Conservation (phyloP, 2,113 vertebrate genomes). For the Anhinga rufa region DNA sequence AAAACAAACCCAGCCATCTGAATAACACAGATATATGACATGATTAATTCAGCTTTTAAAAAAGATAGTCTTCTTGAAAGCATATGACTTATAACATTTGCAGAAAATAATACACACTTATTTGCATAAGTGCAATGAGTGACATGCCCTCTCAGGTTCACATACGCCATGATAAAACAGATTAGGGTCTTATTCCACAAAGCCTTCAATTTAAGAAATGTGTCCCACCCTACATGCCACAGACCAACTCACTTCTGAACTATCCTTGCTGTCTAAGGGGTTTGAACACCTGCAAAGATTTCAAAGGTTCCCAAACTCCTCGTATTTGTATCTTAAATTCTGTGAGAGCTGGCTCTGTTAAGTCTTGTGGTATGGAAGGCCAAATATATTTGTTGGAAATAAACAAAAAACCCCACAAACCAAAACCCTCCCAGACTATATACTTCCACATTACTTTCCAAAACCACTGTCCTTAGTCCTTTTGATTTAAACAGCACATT, state of each 20-base stretch:
- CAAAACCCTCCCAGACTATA: background rate
- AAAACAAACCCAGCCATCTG: background rate
- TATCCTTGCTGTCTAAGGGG: background rate
- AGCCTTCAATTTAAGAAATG: background rate
- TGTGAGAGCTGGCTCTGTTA: background rate
- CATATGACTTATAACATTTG: background rate
- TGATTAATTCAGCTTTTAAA: background rate
- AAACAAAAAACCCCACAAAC: background rate
- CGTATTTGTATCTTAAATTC: background rate
- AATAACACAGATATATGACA: background rate
- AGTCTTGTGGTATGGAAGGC: background rate
- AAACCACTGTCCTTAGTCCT: background rate
- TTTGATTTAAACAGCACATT: background rate
- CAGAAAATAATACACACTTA: background rate
- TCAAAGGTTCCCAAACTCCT: background rate
- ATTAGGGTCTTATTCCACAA: background rate
- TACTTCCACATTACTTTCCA: background rate
- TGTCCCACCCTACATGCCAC: background rate
- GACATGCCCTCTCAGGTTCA: background rate
- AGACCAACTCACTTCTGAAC: background rate
- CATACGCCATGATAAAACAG: background rate
- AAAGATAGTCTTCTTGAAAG: background rate
- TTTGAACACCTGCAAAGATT: background rate
- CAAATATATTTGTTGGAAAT: background rate
- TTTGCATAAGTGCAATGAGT: background rate